phyloP scores from a whole-genome alignment of 2,113 vertebrate genomes.

The Ammodytes marinus region DNA sequence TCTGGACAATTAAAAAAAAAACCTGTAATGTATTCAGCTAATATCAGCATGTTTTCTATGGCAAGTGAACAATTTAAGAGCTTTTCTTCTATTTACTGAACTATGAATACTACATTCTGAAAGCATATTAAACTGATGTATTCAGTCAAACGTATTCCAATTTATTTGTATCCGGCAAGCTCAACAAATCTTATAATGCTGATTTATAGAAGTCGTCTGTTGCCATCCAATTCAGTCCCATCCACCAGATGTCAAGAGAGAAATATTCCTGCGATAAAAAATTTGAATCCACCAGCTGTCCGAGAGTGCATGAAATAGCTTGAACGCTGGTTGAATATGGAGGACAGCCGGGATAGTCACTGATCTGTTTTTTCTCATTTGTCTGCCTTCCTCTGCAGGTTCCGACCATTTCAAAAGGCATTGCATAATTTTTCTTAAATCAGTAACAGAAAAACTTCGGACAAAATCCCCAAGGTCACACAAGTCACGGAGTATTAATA shows the following conservation, averaged over 20 bases:
- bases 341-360: not conserved
- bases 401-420: not conserved
- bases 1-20: conserved; percentile 26
- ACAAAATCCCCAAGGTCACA: not conserved
- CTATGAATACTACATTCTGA: not conserved
- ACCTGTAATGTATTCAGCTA: not conserved
- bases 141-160: not conserved
- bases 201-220: not conserved
- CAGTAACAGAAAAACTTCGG: not conserved
- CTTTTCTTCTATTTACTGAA: not conserved
- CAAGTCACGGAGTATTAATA: not conserved
- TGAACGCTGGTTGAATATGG: not conserved
- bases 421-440: not conserved
- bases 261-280: not conserved
- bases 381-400: no score
- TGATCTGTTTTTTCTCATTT: not conserved
- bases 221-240: not conserved
- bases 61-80: conserved; percentile 1
- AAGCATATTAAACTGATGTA: not conserved
- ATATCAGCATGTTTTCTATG: not conserved
- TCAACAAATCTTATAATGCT: not conserved
- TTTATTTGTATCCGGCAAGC: conserved; percentile 15
- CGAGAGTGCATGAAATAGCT: not conserved
- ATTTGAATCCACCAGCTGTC: conserved; percentile 3
- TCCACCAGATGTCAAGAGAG: not conserved